These are phyloP conservation scores for Pan paniscus DNA, from an alignment of 2,113 vertebrate genomes.

Conservation along the genomic window DNA sequence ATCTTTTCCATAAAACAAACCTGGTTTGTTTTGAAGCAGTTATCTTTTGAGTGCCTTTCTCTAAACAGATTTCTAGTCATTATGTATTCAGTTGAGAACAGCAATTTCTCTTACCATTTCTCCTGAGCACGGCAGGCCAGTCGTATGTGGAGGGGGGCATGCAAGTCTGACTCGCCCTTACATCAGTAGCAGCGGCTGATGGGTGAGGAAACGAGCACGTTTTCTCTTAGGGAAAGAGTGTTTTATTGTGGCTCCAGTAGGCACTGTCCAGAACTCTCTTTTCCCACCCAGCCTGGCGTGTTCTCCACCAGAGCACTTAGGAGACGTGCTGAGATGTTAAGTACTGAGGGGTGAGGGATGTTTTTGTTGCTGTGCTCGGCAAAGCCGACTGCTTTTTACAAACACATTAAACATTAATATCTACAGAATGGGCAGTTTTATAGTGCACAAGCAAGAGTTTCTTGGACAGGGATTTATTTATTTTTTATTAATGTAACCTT, in stretches of 20 bases:
- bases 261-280: background rate
- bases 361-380: slow-evolving; percentile 78
- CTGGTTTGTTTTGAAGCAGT: background rate
- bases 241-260: slow-evolving; percentile 37
- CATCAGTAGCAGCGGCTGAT: background rate
- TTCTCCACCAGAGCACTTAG: slow-evolving; percentile 74
- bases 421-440: slow-evolving; percentile 86
- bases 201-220: background rate
- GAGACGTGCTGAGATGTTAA: slow-evolving; percentile 81
- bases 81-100: slow-evolving; percentile 13
- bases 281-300: slow-evolving; percentile 63
- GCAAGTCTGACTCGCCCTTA: slow-evolving; percentile 45
- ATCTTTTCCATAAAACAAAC: background rate
- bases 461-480: slow-evolving; percentile 85
- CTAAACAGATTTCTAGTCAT: slow-evolving; percentile 1
- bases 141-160: background rate
- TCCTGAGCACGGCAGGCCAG: background rate
- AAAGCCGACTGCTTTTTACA: slow-evolving; percentile 86
- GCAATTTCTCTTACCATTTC: slow-evolving; percentile 10
- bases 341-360: slow-evolving; percentile 75
- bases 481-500: slow-evolving; percentile 88
- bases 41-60: background rate
- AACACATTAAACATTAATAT: slow-evolving; percentile 91
- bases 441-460: slow-evolving; percentile 81
- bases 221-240: slow-evolving; percentile 45